phyloP scores from a whole-genome alignment of 92 coral and sea anemone species.

The Zoanthus solanderi region DNA sequence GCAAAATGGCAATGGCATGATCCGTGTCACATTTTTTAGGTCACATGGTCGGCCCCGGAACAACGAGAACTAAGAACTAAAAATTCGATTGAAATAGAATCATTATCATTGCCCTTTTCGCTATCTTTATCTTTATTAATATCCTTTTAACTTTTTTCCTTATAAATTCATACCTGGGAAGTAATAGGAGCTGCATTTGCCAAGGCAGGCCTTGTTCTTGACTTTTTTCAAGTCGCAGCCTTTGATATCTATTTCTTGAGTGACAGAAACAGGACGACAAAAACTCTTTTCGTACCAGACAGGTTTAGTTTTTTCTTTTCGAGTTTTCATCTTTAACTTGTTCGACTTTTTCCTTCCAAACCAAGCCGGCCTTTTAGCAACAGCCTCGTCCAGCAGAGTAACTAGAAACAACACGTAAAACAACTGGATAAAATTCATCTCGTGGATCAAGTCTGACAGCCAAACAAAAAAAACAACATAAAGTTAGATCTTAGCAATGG shows the following conservation, averaged over 20 bases:
- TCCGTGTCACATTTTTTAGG: no score
- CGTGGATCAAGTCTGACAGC: no score
- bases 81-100: no score
- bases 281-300: background rate
- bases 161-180: constrained; percentile 2
- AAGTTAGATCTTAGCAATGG: no score
- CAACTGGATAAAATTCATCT: background rate
- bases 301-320: background rate
- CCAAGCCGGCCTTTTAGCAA: background rate
- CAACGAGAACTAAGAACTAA: no score
- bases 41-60: no score
- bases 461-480: no score
- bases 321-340: background rate
- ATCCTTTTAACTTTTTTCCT: background rate
- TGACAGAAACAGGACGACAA: background rate
- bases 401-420: background rate
- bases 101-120: background rate
- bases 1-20: no score
- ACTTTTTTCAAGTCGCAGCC: background rate
- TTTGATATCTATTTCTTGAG: background rate
- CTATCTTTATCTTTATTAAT: background rate
- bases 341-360: background rate
- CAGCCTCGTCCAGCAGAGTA: background rate
- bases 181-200: constrained; percentile 25
- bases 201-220: constrained; percentile 16